Conservation (phyloP, 2,797 vertebrate genomes). For the Gymnoscopelus braueri region DNA sequence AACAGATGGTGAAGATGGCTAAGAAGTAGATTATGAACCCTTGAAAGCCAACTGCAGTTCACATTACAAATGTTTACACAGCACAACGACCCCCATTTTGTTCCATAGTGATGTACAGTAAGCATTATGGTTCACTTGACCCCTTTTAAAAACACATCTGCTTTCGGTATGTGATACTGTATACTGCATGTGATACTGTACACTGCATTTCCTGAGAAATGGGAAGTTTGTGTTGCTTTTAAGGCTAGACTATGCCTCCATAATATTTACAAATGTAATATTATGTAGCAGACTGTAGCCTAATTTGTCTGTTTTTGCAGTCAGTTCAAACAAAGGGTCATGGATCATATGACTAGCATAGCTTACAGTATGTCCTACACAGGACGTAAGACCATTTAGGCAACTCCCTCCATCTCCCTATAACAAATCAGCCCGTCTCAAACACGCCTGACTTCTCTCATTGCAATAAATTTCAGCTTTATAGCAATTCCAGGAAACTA, state of each 20-base stretch:
- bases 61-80: slow-evolving; percentile 14
- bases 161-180: too few species aligned
- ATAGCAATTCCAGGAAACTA: slow-evolving; percentile 24
- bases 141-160: not conserved
- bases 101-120: slow-evolving; percentile 9
- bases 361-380: not conserved
- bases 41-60: not conserved
- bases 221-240: too few species aligned
- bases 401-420: slow-evolving; percentile 1
- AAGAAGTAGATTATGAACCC: not conserved
- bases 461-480: slow-evolving; percentile 7
- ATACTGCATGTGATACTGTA: too few species aligned
- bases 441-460: not conserved
- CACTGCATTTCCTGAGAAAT: too few species aligned
- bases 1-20: not conserved
- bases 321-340: too few species aligned
- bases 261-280: too few species aligned
- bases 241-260: too few species aligned
- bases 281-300: too few species aligned
- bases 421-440: slow-evolving; percentile 5
- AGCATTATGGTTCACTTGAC: not conserved
- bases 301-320: too few species aligned
- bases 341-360: not conserved
- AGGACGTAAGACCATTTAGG: not conserved
- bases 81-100: slow-evolving; percentile 18